Evolutionary conservation across 2,888 invertebrate species (phyloP).

Genomic region (Neoaliturus tenellus): DNA sequence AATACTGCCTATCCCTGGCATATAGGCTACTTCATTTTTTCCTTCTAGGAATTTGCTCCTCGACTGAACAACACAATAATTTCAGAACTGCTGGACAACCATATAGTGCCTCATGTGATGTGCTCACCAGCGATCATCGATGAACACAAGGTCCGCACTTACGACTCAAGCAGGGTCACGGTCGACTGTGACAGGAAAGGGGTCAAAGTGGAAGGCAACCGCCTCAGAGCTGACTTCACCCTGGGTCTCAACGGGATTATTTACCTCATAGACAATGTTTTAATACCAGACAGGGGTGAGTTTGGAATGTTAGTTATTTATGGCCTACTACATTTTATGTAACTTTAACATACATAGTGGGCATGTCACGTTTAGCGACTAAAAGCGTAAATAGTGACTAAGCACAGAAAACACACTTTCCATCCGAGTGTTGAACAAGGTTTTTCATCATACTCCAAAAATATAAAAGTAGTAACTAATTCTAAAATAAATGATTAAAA

Average conservation of each 20-base stretch:
- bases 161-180: constrained; percentile 70
- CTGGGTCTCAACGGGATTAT: constrained; percentile 73
- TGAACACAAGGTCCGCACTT: constrained; percentile 71
- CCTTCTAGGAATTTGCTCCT: no score
- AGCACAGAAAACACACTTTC: no score
- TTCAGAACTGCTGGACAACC: constrained; percentile 73
- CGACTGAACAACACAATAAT: no score
- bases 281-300: constrained; percentile 73
- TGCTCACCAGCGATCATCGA: constrained; percentile 73
- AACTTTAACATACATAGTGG: no score
- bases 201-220: constrained; percentile 71
- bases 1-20: no score
- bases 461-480: no score
- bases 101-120: constrained; percentile 72
- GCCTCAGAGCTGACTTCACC: constrained; percentile 71
- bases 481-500: no score
- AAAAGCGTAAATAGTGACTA: no score
- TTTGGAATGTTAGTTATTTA: not conserved
- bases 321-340: not conserved
- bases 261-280: constrained; percentile 72
- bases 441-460: no score
- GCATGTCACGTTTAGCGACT: no score
- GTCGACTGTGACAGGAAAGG: constrained; percentile 73
- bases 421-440: no score
- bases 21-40: no score